Base-by-base conservation (phyloP, 2,113 vertebrate species). In the Phylloscopus trochilus region DNA sequence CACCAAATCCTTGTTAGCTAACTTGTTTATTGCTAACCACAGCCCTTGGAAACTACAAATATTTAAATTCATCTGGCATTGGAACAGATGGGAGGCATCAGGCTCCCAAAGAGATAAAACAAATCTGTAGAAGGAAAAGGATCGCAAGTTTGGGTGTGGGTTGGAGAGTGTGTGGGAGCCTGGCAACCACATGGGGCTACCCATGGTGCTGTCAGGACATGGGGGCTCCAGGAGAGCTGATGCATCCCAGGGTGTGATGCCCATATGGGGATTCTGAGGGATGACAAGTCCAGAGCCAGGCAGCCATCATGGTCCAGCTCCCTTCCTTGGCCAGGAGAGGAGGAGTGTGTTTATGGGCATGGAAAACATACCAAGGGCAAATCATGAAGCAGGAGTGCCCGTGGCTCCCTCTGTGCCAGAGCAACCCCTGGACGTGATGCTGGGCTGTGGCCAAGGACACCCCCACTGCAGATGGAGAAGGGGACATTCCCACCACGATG, bases 41-140 rank as follows among this genome's bases (percentile, higher is more conserved):
- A 94, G 91, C 87, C 94, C 95, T 93, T 95, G 92, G 86, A 92
- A 94, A 94, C 81, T 86, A 80, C 94, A 92, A 93, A 94, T 91
- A 88, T 92, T 94, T 95, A 77, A 91, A 95, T 92, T 91, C 70
- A 56, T 93, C 92, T 92, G 96, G 95, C 95, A 95, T 84, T 23
- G 92, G 86, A 97, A 43, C 95, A 95, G 95, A 96, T 95, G 96
- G 92, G 89, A 97, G 93, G 95, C 88, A 95, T 97, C 85, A 94
- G 87, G 90, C 91, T 95, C 95, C 86, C 83, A 70, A 87, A 80
- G 89, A 95, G 94, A 96, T 95, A 95, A 95, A 97, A 95, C 95
- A 96, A 94, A 93, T 90, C 90, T 94, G 83, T 39, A 87, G 83
- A 94, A 87, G 78, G 89, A 52, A 73, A 76, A 20, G 10, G 10